Conservation (phyloP, 1,140 invertebrate genomes). For the Diuraphis noxia region DNA sequence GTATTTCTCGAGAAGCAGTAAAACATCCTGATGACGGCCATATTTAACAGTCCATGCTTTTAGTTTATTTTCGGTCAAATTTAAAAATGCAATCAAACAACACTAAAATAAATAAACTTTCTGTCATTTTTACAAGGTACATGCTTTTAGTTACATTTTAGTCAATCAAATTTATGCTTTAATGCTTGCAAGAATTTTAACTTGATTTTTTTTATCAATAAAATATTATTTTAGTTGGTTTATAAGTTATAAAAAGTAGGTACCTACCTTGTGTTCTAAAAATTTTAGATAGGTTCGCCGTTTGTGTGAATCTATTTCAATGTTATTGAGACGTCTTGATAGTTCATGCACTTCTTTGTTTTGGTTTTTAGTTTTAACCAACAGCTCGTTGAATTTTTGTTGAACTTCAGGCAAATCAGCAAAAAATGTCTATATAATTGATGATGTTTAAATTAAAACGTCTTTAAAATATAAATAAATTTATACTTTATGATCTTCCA, state of each 20-base stretch:
- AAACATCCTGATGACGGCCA: conserved; percentile 79
- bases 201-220: background rate
- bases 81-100: conserved; percentile 87
- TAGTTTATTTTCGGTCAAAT: conserved; percentile 85
- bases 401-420: conserved; percentile 75
- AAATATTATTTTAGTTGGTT: background rate
- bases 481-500: conserved; percentile 80
- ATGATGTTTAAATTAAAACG: background rate
- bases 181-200: background rate
- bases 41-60: conserved; percentile 88
- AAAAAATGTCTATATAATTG: conserved; percentile 73
- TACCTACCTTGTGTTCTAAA: conserved; percentile 84
- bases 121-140: background rate
- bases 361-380: conserved; percentile 35
- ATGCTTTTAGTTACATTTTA: conserved; percentile 4
- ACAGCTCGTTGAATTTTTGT: conserved; percentile 71
- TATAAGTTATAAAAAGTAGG: background rate
- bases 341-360: conserved; percentile 45
- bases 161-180: background rate
- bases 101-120: conserved; percentile 63
- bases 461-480: background rate
- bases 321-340: conserved; percentile 29
- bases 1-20: conserved; percentile 84
- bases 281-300: conserved; percentile 82
- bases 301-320: conserved; percentile 67